Evolutionary conservation across 2,888 invertebrate genomes (phyloP), one percentile per base, ranked within the genome.

Genomic region (Strigamia maritima): DNA sequence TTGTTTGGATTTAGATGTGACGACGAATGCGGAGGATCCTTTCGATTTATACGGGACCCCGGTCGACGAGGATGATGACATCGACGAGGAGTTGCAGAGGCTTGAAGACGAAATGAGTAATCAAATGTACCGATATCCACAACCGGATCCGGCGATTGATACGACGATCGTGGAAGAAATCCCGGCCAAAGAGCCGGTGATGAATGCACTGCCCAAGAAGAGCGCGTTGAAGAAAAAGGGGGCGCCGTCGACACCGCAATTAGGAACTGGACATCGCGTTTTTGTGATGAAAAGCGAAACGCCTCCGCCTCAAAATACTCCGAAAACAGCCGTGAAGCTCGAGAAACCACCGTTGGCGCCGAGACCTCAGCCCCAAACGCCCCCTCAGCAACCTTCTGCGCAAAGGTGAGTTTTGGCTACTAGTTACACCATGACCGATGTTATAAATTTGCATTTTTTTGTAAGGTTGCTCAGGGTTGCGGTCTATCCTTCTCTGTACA

Each of bases 161-260:
- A 94, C 94, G 80, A 91, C 91, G 80, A 90, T 94, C 82, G 92
- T 95, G 81, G 95, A 95, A 87, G 94, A 95, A 88, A 94, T 95
- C 84, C 95, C 94, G 83, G 94, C 95, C 80, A 94, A 95, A 87
- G 95, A 95, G 89, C 95, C 95, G 65, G 92, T 92, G 85, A 93
- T 94, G 87, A 93, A 94, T 88, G 95, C 95, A 82, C 91, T 94
- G 89, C 95, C 95, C 82, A 90, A 95, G 81, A 96, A 96, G 87
- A 95, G 95, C 78, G 96, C 95, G 82, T 89, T 96, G 83, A 96
- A 96, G 89, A 95, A 83, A 74, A 78, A 76, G 76, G 49, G 76
- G 74, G 75, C 44, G 10, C 75, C 79, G 24, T 28, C 65, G 2
- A 75, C 80, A n/a, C 81, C 81, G 4, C 28, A 31, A 26, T 75